Evolutionary conservation across 2,888 invertebrate genomes (phyloP).

Genomic region (Invenusta paracnida): DNA sequence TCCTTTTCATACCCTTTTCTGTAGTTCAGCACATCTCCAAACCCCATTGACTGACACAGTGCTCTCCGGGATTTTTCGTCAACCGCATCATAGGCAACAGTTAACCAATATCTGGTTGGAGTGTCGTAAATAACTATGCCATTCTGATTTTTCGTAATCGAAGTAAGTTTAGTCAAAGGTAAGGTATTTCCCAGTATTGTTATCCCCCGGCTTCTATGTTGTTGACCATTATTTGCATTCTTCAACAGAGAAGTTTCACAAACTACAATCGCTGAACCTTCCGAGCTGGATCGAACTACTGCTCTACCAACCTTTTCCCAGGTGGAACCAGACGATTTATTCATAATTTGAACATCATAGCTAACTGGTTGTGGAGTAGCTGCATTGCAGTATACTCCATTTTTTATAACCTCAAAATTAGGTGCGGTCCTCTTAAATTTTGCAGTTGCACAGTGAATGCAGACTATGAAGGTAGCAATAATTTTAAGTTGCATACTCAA

Average conservation of each 20-base stretch:
- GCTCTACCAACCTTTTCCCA: neutral
- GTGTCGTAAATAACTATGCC: too few relatives aligned
- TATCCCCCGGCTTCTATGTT: neutral
- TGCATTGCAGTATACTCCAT: neutral
- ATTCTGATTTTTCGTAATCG: too few relatives aligned
- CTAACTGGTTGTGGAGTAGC: neutral
- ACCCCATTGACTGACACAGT: neutral
- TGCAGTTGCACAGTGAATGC: too few relatives aligned
- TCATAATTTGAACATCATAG: neutral
- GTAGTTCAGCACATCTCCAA: neutral
- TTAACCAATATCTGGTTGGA: too few relatives aligned
- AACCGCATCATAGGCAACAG: neutral
- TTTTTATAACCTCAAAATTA: neutral
- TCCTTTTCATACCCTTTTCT: too few relatives aligned
- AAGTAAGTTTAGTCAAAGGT: too few relatives aligned
- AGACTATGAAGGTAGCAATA: too few relatives aligned
- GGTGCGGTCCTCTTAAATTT: too few relatives aligned
- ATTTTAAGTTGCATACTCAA: too few relatives aligned
- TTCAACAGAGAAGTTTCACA: neutral
- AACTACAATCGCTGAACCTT: too few relatives aligned
- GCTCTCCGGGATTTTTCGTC: neutral
- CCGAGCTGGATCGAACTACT: neutral
- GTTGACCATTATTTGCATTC: neutral
- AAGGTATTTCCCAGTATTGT: neutral
- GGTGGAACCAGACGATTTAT: neutral